These are phyloP conservation scores for Caenorhabditis brenneri DNA, from an alignment of 1,140 invertebrate species.

Conservation along the genomic window DNA sequence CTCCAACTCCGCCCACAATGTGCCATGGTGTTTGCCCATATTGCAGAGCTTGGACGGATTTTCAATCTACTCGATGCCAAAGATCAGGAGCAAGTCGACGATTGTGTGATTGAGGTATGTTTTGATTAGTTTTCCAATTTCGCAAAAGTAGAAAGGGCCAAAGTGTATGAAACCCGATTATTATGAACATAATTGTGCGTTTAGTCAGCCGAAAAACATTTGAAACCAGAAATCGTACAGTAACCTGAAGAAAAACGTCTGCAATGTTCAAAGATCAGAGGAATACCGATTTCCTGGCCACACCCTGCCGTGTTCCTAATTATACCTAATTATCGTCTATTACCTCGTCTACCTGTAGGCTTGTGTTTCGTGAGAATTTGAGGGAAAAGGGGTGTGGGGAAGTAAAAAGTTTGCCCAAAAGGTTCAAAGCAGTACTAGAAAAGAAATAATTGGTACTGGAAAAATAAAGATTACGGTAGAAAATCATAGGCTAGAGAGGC, in stretches of 20 bases:
- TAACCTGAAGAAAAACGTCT: background rate
- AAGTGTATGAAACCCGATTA: too few species aligned
- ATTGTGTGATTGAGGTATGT: slow-evolving; percentile 19
- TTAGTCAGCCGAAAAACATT: too few species aligned
- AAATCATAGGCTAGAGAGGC: too few species aligned
- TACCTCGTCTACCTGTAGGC: background rate
- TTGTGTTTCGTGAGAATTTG: background rate
- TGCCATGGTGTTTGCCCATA: slow-evolving; percentile 66
- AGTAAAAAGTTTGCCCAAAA: too few species aligned
- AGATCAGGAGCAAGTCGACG: slow-evolving; percentile 53
- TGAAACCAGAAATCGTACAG: background rate
- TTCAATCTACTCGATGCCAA: slow-evolving; percentile 64
- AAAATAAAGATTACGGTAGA: too few species aligned
- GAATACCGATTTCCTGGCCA: background rate
- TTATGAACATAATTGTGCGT: too few species aligned
- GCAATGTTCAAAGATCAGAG: background rate
- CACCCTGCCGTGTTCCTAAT: background rate
- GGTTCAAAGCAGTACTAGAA: too few species aligned
- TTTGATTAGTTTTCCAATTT: background rate
- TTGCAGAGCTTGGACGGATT: slow-evolving; percentile 56
- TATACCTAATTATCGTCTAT: slow-evolving; percentile 18
- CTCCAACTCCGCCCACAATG: slow-evolving; percentile 66
- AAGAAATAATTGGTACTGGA: too few species aligned
- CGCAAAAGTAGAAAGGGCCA: too few species aligned
- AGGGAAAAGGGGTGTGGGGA: too few species aligned